Percentiles rank a stretch among this genome's conserved stretches.
These are phyloP conservation scores for Cephus cinctus DNA, from an alignment of 1,140 invertebrate genomes.

Conservation along the genomic window DNA sequence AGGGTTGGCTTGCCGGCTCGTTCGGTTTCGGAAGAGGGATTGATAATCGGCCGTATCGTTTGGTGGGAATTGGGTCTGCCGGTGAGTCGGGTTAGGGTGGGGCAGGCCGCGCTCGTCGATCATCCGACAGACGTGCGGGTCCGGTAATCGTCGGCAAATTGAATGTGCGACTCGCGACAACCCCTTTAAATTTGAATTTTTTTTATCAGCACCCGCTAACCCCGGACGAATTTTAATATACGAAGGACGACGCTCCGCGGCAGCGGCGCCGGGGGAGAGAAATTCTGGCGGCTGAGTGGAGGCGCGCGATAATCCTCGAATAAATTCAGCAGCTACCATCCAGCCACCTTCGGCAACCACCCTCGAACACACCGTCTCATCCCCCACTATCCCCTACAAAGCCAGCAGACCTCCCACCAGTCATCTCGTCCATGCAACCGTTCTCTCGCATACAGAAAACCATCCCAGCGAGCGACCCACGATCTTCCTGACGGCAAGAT, in stretches of 20 bases:
- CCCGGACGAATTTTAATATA: constrained; percentile 27
- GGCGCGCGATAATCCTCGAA: constrained; percentile 28
- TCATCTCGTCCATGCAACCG: too few species aligned
- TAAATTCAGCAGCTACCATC: constrained; percentile 29
- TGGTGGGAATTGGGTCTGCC: too few species aligned
- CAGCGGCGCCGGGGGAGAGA: not conserved
- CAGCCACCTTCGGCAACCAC: too few species aligned
- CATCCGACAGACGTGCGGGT: not conserved
- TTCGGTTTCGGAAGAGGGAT: too few species aligned
- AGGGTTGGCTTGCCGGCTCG: too few species aligned
- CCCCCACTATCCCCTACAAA: too few species aligned
- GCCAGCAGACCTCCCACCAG: too few species aligned
- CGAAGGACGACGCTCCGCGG: constrained; percentile 13
- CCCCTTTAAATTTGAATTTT: constrained; percentile 23
- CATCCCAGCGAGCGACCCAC: too few species aligned
- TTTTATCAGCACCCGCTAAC: constrained; percentile 6
- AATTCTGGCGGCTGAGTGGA: constrained; percentile 2
- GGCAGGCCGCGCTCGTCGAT: not conserved
- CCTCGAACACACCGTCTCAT: too few species aligned
- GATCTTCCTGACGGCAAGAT: constrained; percentile 17
- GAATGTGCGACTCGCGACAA: constrained; percentile 8
- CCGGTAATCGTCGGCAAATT: constrained; percentile 21
- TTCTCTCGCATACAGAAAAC: too few species aligned
- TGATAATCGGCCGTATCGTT: too few species aligned
- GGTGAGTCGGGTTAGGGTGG: too few species aligned